phyloP scores from a whole-genome alignment of 2,797 vertebrate genomes.

The Leptatherina wallacei region DNA sequence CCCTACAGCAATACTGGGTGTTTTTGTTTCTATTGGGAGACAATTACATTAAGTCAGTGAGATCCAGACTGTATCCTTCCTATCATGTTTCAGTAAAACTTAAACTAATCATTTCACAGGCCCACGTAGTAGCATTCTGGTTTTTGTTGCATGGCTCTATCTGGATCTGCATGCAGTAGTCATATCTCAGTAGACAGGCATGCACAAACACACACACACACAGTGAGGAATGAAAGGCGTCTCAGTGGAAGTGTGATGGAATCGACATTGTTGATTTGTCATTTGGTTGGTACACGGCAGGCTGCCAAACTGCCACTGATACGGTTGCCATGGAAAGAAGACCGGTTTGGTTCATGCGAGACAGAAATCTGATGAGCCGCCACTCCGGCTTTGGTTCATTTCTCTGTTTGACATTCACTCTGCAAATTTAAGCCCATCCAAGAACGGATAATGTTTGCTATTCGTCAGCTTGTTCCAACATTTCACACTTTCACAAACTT shows the following conservation, averaged over 20 bases:
- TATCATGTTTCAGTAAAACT: slow-evolving; percentile 43
- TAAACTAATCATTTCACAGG: slow-evolving; percentile 11
- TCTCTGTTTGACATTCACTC: slow-evolving; percentile 38
- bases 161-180: slow-evolving; percentile 32
- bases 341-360: slow-evolving; percentile 54
- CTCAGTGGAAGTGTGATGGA: slow-evolving; percentile 62
- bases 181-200: slow-evolving; percentile 40
- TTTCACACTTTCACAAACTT: background rate
- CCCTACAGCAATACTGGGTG: background rate
- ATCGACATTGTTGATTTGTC: slow-evolving; percentile 67
- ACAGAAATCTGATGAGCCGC: slow-evolving; percentile 65
- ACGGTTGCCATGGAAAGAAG: slow-evolving; percentile 74
- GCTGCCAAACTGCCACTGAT: slow-evolving; percentile 71
- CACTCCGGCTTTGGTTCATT: slow-evolving; percentile 42
- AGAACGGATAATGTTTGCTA: slow-evolving; percentile 29
- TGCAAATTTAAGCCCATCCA: slow-evolving; percentile 37
- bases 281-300: slow-evolving; percentile 58
- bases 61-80: slow-evolving; percentile 25
- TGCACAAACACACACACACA: slow-evolving; percentile 16
- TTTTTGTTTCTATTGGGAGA: background rate
- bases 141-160: slow-evolving; percentile 25
- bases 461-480: slow-evolving; percentile 14
- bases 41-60: slow-evolving; percentile 2
- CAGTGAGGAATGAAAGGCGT: slow-evolving; percentile 47
- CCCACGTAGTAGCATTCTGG: slow-evolving; percentile 51